These are phyloP conservation scores for Pseudolaguvia tuberculata DNA, from an alignment of 2,113 vertebrate species.

Conservation along the genomic window DNA sequence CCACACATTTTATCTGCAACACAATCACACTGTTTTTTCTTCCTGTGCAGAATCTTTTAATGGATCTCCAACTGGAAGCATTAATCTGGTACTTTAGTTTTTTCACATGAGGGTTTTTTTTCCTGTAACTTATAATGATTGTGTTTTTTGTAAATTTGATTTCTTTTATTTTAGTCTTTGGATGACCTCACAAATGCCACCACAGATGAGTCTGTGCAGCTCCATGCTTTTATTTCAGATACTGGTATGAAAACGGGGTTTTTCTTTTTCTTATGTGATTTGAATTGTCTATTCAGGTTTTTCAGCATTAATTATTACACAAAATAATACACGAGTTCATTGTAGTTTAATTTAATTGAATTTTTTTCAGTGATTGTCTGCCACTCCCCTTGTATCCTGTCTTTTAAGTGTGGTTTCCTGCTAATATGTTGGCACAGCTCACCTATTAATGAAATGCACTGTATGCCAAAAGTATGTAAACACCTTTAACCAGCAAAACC, in stretches of 20 bases:
- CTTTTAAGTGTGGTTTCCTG: no score
- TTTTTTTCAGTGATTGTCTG: no score
- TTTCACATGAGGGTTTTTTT: background rate
- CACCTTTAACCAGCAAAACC: no score
- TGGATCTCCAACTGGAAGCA: conserved; percentile 93
- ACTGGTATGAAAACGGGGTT: conserved; percentile 75
- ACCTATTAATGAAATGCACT: no score
- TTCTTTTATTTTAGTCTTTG: conserved; percentile 73
- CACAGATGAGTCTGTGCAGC: conserved; percentile 82
- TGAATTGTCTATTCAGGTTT: background rate
- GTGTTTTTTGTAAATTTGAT: background rate
- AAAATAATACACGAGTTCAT: background rate
- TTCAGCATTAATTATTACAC: background rate
- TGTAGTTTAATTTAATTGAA: no score
- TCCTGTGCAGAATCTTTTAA: conserved; percentile 87
- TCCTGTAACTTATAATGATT: no score
- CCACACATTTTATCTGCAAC: background rate
- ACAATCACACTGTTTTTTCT: conserved; percentile 6
- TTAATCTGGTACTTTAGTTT: conserved; percentile 81
- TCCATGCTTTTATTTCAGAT: conserved; percentile 95
- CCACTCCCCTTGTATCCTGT: no score
- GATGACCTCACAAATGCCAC: conserved; percentile 89
- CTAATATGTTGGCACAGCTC: no score
- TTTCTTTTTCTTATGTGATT: background rate
- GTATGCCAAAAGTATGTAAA: no score